These are phyloP conservation scores for Nasonovia ribisnigri DNA, from an alignment of 2,888 invertebrate species.

Conservation along the genomic window DNA sequence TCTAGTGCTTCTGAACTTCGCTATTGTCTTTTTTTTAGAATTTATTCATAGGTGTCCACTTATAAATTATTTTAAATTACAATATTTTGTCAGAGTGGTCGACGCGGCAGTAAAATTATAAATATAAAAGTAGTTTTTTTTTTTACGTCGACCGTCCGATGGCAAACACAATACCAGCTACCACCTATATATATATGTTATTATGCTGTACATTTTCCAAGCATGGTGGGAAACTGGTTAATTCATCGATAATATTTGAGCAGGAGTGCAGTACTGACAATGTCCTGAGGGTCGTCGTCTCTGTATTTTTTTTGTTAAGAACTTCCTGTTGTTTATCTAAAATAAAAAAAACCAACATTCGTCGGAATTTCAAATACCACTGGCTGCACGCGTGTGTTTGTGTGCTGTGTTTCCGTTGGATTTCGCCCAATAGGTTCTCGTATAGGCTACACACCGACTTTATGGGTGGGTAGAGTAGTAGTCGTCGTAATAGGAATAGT, in stretches of 20 bases:
- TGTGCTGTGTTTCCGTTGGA: constrained; percentile 29
- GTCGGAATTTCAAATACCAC: constrained; percentile 32
- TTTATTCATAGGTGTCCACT: not conserved
- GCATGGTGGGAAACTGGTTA: not conserved
- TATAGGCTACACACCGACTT: not conserved
- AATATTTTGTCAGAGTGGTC: not conserved
- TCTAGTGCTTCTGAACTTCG: not conserved
- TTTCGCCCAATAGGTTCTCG: constrained; percentile 37
- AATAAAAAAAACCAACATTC: constrained; percentile 4
- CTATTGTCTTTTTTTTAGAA: not conserved
- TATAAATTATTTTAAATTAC: not conserved
- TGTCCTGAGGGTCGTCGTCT: constrained; percentile 12
- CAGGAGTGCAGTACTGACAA: not conserved
- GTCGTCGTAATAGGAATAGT: constrained; percentile 1
- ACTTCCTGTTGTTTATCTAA: constrained; percentile 38
- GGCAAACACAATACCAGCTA: not conserved
- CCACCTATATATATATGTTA: not conserved
- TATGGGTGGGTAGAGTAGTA: not conserved
- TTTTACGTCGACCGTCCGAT: not conserved
- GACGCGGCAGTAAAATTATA: not conserved
- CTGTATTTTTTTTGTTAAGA: not conserved
- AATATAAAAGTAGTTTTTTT: not conserved
- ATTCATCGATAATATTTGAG: constrained; percentile 43
- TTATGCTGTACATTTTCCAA: not conserved
- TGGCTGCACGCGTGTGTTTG: not conserved